Conservation (phyloP, 2,797 vertebrate genomes). For the Paedocypris micromegethes region DNA sequence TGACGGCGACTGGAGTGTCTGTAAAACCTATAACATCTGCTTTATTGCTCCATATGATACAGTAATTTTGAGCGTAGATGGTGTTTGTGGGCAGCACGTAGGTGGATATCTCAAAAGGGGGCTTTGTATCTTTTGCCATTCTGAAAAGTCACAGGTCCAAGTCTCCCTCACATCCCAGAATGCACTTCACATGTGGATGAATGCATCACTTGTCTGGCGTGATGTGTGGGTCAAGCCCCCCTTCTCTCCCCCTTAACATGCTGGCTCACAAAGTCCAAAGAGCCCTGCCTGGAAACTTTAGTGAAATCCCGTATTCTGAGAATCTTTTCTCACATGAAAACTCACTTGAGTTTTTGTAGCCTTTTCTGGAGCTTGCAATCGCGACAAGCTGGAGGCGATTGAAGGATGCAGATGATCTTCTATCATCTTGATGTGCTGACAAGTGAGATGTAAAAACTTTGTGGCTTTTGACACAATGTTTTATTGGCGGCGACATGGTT, state of each 20-base stretch:
- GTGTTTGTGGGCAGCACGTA: slow-evolving; percentile 68
- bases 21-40: slow-evolving; percentile 33
- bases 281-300: slow-evolving; percentile 38
- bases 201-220: slow-evolving; percentile 71
- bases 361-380: not conserved
- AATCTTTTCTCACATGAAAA: slow-evolving; percentile 21
- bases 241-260: slow-evolving; percentile 27
- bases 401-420: no score
- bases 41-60: slow-evolving; percentile 52
- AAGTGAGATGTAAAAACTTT: slow-evolving; percentile 6
- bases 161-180: slow-evolving; percentile 70
- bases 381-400: no score
- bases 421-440: not conserved
- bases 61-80: slow-evolving; percentile 54
- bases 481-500: slow-evolving; percentile 84
- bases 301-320: slow-evolving; percentile 30
- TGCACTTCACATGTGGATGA: slow-evolving; percentile 75
- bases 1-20: not conserved
- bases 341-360: slow-evolving; percentile 13
- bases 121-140: slow-evolving; percentile 79
- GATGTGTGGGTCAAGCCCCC: slow-evolving; percentile 63
- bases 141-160: slow-evolving; percentile 75
- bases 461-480: slow-evolving; percentile 71
- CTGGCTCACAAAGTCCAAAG: slow-evolving; percentile 36
- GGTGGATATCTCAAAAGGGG: slow-evolving; percentile 86